phyloP scores from a whole-genome alignment of 2,888 invertebrate species.

The Ormyrus thymus region DNA sequence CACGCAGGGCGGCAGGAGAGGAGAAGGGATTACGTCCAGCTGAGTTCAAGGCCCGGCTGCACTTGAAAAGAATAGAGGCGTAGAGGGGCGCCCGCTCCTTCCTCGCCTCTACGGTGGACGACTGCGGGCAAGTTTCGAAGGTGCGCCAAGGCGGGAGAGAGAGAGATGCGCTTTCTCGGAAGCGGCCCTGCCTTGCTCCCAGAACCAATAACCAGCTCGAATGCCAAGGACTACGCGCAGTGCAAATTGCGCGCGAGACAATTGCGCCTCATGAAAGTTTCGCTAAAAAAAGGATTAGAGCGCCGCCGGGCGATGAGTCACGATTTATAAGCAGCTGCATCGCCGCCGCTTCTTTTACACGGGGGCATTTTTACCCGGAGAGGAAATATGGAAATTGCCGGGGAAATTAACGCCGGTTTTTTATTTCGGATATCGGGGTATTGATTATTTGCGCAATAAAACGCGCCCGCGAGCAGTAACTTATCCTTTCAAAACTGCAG shows the following conservation, averaged over 20 bases:
- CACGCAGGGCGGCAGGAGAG: background rate
- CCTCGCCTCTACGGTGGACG: slow-evolving; percentile 9
- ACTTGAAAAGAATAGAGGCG: slow-evolving; percentile 31
- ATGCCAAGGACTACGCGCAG: too few species aligned
- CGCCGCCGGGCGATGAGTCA: background rate
- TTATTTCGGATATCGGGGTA: background rate
- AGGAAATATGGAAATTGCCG: too few species aligned
- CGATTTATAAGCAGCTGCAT: background rate
- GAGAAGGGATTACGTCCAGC: background rate
- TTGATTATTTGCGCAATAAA: background rate
- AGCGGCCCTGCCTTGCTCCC: slow-evolving; percentile 13
- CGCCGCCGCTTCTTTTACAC: too few species aligned
- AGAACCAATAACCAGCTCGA: too few species aligned
- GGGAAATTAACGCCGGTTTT: background rate
- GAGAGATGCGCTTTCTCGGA: slow-evolving; percentile 43
- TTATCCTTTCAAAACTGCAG: too few species aligned
- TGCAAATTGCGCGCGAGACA: too few species aligned
- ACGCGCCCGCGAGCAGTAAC: too few species aligned
- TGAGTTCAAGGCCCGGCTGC: slow-evolving; percentile 40
- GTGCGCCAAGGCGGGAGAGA: background rate
- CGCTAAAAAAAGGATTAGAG: too few species aligned
- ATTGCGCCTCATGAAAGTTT: too few species aligned
- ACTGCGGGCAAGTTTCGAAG: background rate
- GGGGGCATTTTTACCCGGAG: too few species aligned
- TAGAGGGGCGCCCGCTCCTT: slow-evolving; percentile 3